These are phyloP conservation scores for Acutogordius australiensis DNA, from an alignment of 2,888 invertebrate species.

Conservation along the genomic window DNA sequence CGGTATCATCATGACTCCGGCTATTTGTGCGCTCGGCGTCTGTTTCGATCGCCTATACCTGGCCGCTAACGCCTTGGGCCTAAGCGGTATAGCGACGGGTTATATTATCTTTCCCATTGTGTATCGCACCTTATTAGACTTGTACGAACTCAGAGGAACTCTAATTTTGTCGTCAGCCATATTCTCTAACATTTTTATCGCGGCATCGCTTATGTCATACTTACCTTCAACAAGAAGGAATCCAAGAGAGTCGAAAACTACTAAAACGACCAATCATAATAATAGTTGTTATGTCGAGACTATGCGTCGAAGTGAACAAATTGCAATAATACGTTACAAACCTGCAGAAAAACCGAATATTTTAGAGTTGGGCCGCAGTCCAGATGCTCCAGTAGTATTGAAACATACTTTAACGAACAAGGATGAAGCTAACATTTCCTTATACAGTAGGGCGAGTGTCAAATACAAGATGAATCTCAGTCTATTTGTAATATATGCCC, in stretches of 20 bases:
- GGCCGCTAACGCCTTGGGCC: not conserved
- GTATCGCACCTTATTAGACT: not conserved
- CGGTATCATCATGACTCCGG: not conserved
- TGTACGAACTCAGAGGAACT: not conserved
- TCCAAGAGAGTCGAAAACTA: no score
- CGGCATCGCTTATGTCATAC: not conserved
- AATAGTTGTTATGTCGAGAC: not conserved
- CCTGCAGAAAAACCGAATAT: no score
- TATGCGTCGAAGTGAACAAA: not conserved
- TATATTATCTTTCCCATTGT: not conserved
- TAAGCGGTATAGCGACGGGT: slow-evolving; percentile 4
- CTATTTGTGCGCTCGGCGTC: not conserved
- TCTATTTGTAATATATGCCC: not conserved
- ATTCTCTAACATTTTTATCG: not conserved
- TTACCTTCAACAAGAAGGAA: not conserved
- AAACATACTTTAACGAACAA: not conserved
- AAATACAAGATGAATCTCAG: not conserved
- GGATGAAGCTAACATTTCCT: not conserved
- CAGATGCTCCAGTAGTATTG: no score
- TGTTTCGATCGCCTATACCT: not conserved
- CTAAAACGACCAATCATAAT: not conserved
- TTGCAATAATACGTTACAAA: not conserved
- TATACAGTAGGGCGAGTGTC: not conserved
- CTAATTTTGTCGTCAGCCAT: not conserved
- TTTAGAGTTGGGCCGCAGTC: no score